Percentiles rank a stretch among this genome's conserved stretches.
Evolutionary conservation across 1,140 invertebrate species (phyloP).

Genomic region (Drosophila jambulina): DNA sequence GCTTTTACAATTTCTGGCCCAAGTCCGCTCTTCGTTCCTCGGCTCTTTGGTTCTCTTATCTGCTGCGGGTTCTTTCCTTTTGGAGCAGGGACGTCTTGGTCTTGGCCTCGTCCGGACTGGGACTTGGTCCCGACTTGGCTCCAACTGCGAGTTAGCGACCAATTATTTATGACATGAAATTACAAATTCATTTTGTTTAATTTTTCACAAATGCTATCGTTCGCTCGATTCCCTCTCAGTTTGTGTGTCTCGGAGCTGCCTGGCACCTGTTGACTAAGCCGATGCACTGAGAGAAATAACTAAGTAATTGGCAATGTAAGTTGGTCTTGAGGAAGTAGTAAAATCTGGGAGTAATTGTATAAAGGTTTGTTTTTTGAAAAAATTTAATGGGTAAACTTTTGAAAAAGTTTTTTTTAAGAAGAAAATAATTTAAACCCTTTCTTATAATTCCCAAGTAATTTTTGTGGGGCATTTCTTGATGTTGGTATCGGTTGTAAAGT

Average conservation of each 20-base stretch:
- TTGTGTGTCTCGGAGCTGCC: background rate
- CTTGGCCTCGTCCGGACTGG: conserved; percentile 12
- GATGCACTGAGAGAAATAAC: conserved; percentile 1
- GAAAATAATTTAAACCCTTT: background rate
- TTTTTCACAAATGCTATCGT: conserved; percentile 77
- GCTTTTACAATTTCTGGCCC: conserved; percentile 74
- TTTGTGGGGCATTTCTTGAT: background rate
- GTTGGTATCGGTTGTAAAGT: background rate
- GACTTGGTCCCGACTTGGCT: conserved; percentile 37
- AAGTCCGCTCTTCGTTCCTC: conserved; percentile 26
- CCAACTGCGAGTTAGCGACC: conserved; percentile 74
- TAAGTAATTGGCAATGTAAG: background rate
- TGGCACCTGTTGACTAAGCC: conserved; percentile 58
- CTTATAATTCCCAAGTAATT: background rate
- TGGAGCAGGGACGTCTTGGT: conserved; percentile 42
- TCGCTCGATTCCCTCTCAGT: conserved; percentile 5
- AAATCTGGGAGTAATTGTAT: background rate
- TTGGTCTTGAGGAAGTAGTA: background rate
- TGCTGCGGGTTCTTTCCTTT: conserved; percentile 24
- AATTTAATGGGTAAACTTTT: background rate
- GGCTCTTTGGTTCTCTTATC: conserved; percentile 20
- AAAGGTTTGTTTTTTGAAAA: no score
- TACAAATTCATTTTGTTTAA: conserved; percentile 85
- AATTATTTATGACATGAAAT: conserved; percentile 85
- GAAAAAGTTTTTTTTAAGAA: no score